These are phyloP conservation scores for Sturmia bella DNA, from an alignment of 2,888 invertebrate species.

Conservation along the genomic window DNA sequence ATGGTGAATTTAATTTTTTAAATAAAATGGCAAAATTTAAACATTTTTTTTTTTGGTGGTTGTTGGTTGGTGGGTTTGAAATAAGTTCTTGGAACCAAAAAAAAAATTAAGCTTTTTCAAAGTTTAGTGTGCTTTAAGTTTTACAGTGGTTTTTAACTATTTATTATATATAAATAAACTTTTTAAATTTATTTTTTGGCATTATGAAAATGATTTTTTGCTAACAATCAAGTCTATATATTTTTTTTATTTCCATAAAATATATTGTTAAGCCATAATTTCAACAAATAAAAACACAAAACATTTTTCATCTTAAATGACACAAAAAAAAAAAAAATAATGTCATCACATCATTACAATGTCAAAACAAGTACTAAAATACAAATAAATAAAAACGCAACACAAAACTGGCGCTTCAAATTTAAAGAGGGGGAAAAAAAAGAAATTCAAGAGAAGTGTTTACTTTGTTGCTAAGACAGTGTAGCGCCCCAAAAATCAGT, in stretches of 20 bases:
- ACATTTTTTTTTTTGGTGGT: slow-evolving; percentile 27
- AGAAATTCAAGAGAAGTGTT: not conserved
- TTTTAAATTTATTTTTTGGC: slow-evolving; percentile 33
- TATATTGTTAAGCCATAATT: slow-evolving; percentile 49
- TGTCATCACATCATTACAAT: slow-evolving; percentile 66
- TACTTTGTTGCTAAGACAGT: not conserved
- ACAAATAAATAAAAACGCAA: slow-evolving; percentile 35
- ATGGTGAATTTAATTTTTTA: slow-evolving; percentile 39
- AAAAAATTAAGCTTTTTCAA: slow-evolving; percentile 43
- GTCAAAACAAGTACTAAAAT: slow-evolving; percentile 51
- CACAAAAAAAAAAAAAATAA: slow-evolving; percentile 40
- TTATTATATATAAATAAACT: no score
- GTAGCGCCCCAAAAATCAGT: not conserved
- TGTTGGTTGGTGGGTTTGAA: slow-evolving; percentile 39
- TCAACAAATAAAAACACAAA: slow-evolving; percentile 70
- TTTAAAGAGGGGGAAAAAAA: no score
- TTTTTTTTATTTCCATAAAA: slow-evolving; percentile 11
- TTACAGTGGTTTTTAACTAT: slow-evolving; percentile 41
- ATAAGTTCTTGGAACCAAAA: slow-evolving; percentile 30
- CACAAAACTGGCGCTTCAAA: slow-evolving; percentile 30
- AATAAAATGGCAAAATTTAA: slow-evolving; percentile 54
- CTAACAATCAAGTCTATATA: slow-evolving; percentile 5
- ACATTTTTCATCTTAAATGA: slow-evolving; percentile 59
- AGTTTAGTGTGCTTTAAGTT: slow-evolving; percentile 59
- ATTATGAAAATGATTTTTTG: slow-evolving; percentile 62